These are phyloP conservation scores for Lasioglossum malachurum DNA, from an alignment of 2,888 invertebrate genomes.

Conservation along the genomic window DNA sequence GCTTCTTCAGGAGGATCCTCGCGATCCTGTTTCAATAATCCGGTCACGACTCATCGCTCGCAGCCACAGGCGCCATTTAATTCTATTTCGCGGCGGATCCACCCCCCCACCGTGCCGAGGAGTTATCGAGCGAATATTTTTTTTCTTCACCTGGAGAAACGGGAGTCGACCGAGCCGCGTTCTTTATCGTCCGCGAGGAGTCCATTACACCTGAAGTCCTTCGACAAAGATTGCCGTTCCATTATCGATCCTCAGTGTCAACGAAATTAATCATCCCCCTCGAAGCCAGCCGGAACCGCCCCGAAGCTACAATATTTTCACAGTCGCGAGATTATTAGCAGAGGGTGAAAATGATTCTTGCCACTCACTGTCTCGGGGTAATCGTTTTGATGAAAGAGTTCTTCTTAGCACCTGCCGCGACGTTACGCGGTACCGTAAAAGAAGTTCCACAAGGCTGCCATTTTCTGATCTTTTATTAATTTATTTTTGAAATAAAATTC, in stretches of 20 bases:
- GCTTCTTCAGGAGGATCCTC: conserved; percentile 35
- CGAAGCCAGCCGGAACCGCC: neutral
- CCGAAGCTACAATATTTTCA: conserved; percentile 13
- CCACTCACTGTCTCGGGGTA: neutral
- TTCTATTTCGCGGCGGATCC: conserved; percentile 52
- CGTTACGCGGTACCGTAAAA: neutral
- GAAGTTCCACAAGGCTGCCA: neutral
- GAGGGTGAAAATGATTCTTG: neutral
- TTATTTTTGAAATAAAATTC: neutral
- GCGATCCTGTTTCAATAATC: conserved; percentile 60
- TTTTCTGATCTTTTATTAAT: neutral
- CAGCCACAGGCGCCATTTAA: conserved; percentile 52
- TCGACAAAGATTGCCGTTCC: conserved; percentile 31
- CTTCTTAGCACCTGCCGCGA: neutral
- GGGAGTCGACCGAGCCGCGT: conserved; percentile 14
- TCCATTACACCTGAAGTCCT: conserved; percentile 27
- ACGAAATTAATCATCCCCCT: conserved; percentile 41
- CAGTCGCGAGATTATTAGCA: conserved; percentile 24
- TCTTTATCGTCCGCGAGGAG: conserved; percentile 17
- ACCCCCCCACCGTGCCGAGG: conserved; percentile 32
- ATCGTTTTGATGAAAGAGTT: neutral
- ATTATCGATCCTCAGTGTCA: conserved; percentile 39
- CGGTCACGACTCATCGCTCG: conserved; percentile 55
- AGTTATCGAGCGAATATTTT: conserved; percentile 39
- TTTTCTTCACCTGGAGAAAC: conserved; percentile 7